Base-by-base conservation (phyloP, 35 echinoderm and acorn worm genomes). In the Ptychodera flava region DNA sequence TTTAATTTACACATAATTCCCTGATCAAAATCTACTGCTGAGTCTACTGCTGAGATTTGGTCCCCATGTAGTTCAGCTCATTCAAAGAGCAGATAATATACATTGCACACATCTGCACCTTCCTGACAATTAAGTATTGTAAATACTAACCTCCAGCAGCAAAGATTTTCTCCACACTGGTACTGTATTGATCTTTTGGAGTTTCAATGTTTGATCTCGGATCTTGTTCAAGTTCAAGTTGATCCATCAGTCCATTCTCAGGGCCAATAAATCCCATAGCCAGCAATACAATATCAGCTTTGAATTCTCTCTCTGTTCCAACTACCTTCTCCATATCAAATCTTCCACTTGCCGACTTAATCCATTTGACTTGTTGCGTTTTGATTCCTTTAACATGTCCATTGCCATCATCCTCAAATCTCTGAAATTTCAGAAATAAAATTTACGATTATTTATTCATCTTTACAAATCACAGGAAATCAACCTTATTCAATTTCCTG, bases 181-280 rank as follows among this genome's bases (percentile, higher is more conserved):
- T 99, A 35, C 80, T 87, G 79, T 99, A 99, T 90, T 99, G 94
- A 16, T 92, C 92, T 16, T 76, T 81, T 0, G 90, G 90, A 0
- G 96, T 92, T 85, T 94, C 79, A 32, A 94, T 93, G 75, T 99
- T 99, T 1, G 96, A 87, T 32, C 96, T 89, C 29, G 90, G 88
- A 76, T 99, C 90, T 53, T 94, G 91, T 6, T 94, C 88, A 33
- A 99, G 33, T 0, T 90, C 96, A 33, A 99, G 79, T 82, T 99
- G 86, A 29, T 92, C 86, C 36, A 99, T 90, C 32, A 92, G 34
- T 14, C 78, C 80, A 29, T 94, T 76, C 64, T 99, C 96, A 22
- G 96, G 96, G 35, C 96, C 96, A 1, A 94, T 82, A 86, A 99
- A 99, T 32, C 96, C 96, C 96, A 99, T 99, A 35, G 96, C 96